phyloP scores from a whole-genome alignment of 1,140 invertebrate species.

The Drosophila kepulauana region DNA sequence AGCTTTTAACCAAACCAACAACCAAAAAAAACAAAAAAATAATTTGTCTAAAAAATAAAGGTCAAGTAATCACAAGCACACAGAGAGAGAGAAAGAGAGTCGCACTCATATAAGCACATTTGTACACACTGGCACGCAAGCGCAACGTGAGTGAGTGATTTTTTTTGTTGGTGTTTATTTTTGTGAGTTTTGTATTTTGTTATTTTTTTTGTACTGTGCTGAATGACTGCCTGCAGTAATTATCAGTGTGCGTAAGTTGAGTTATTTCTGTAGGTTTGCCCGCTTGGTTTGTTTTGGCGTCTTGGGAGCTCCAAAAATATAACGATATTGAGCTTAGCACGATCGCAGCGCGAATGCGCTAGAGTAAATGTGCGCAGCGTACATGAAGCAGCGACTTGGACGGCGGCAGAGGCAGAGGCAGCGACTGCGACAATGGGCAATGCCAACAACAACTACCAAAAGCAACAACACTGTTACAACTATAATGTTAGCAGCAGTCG shows the following conservation, averaged over 20 bases:
- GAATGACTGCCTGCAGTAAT: neutral
- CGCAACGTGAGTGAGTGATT: constrained; percentile 39
- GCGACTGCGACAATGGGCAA: constrained; percentile 25
- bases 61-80: constrained; percentile 19
- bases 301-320: constrained; percentile 46
- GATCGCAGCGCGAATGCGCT: constrained; percentile 71
- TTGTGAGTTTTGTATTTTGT: neutral
- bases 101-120: constrained; percentile 5
- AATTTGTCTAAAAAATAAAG: constrained; percentile 21
- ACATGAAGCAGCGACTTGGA: constrained; percentile 36
- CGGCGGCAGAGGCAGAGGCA: constrained; percentile 9
- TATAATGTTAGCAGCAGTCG: constrained; percentile 44
- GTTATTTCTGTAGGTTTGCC: constrained; percentile 8
- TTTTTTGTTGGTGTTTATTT: neutral
- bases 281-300: constrained; percentile 18
- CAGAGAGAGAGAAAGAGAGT: too few species aligned
- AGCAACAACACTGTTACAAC: constrained; percentile 44
- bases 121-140: constrained; percentile 39
- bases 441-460: constrained; percentile 41
- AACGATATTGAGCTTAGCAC: constrained; percentile 67
- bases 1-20: constrained; percentile 17
- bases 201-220: neutral
- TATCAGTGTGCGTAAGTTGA: constrained; percentile 14
- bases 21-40: neutral
- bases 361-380: constrained; percentile 52